Evolutionary conservation across 1,140 invertebrate species (phyloP), one percentile per base, ranked within the genome.

Genomic region (Drosophila pachea): DNA sequence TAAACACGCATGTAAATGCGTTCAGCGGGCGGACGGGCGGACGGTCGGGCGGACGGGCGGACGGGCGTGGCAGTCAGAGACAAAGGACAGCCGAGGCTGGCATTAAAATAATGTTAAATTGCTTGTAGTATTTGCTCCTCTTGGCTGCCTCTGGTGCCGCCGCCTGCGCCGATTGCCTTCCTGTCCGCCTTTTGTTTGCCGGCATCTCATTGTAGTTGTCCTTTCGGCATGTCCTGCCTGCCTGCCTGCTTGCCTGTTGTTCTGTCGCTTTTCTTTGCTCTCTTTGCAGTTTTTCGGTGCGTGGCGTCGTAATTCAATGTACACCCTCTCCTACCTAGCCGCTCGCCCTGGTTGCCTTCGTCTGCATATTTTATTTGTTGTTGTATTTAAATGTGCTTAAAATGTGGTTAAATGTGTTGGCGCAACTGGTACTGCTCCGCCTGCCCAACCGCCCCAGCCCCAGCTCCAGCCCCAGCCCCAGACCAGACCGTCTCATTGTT

Each of bases 41-140:
- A 45, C 16, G 29, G n/a, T 36, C 5, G 36, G 7, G 56, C n/a
- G 7, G 1, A 31, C 9, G 36, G 7, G 47, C 16, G 4, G 22
- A 45, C 16, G 29, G n/a, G 43, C 5, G 36, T 32, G 31, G n/a
- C 32, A 40, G 29, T 12, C 54, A 31, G 55, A 75, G 73, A 75
- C 73, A 75, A 75, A 75, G 70, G 70, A 69, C 40, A 52, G 32
- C 55, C 38, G 59, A 74, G 71, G 42, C 62, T 74, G 71, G 74
- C 72, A 74, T 76, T 76, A 76, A 76, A 76, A 76, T 76, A 76
- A 76, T 76, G 74, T 76, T 76, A 76, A 76, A 76, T 76, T 76
- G 74, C 74, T 76, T 74, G 74, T 74, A 67, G 66, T 76, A 74
- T 76, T 76, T 71, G 73, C 60, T 70, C 12, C 54, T 68, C 33